Conservation (phyloP, 2,797 vertebrate genomes). For the Clamator glandarius region DNA sequence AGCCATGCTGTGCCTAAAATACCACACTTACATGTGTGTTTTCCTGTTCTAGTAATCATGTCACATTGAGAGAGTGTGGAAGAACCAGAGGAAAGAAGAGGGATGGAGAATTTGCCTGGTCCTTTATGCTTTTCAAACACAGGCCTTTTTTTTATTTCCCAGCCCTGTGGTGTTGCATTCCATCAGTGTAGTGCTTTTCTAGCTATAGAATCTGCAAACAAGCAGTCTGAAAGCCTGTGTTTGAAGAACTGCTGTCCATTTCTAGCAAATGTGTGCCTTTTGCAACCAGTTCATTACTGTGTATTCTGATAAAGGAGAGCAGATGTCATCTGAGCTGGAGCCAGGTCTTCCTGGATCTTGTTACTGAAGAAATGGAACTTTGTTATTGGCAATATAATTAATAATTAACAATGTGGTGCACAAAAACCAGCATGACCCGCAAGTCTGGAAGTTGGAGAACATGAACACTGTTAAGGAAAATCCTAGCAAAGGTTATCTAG, state of each 20-base stretch:
- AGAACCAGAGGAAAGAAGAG: not conserved
- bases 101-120: not conserved
- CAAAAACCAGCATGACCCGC: not conserved
- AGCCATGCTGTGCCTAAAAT: not conserved
- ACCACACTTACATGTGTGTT: not conserved
- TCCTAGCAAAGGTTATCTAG: not conserved
- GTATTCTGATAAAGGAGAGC: conserved; percentile 11
- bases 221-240: conserved; percentile 1
- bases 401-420: conserved; percentile 45
- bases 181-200: not conserved
- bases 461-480: not conserved
- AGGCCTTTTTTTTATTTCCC: conserved; percentile 17
- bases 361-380: conserved; percentile 52
- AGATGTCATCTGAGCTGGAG: conserved; percentile 55
- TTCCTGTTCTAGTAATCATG: not conserved
- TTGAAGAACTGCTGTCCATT: not conserved
- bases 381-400: conserved; percentile 57
- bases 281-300: conserved; percentile 13
- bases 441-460: not conserved
- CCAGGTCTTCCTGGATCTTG: conserved; percentile 42
- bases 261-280: conserved; percentile 27
- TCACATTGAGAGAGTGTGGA: not conserved
- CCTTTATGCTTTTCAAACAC: not conserved
- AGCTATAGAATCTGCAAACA: not conserved
- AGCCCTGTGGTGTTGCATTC: not conserved